Evolutionary conservation across 1,140 invertebrate species (phyloP).

Genomic region (Drosophila parvula): DNA sequence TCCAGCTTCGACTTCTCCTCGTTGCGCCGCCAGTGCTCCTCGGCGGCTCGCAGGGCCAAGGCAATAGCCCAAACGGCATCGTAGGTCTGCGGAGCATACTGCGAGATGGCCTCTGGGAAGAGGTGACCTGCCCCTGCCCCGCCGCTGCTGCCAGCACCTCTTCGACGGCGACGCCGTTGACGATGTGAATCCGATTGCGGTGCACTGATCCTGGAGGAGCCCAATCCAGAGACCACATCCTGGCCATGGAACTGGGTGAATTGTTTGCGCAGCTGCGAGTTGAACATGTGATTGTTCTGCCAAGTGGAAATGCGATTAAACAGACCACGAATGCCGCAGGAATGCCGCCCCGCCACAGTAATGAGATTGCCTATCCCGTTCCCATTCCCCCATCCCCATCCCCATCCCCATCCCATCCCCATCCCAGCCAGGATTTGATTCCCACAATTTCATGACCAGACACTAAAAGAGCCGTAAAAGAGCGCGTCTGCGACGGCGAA

Average conservation of each 20-base stretch:
- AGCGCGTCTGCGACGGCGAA: slow-evolving; percentile 42
- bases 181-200: slow-evolving; percentile 24
- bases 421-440: slow-evolving; percentile 6
- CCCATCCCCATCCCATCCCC: slow-evolving; percentile 2
- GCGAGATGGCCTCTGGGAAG: slow-evolving; percentile 85
- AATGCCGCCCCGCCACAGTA: slow-evolving; percentile 36
- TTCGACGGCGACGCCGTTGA: slow-evolving; percentile 5
- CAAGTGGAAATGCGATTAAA: slow-evolving; percentile 62
- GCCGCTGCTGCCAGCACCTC: slow-evolving; percentile 13
- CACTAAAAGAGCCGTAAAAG: slow-evolving; percentile 71
- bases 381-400: neutral
- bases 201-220: slow-evolving; percentile 33
- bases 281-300: slow-evolving; percentile 89
- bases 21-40: slow-evolving; percentile 74
- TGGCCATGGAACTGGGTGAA: slow-evolving; percentile 63
- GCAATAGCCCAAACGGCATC: slow-evolving; percentile 96
- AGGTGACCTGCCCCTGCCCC: slow-evolving; percentile 25
- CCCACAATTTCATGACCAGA: slow-evolving; percentile 56
- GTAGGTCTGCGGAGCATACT: slow-evolving; percentile 91
- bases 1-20: slow-evolving; percentile 84
- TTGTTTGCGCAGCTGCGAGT: slow-evolving; percentile 78
- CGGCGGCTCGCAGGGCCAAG: slow-evolving; percentile 85
- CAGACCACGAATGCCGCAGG: slow-evolving; percentile 35
- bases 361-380: slow-evolving; percentile 66
- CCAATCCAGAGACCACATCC: slow-evolving; percentile 20